Evolutionary conservation across 2,888 invertebrate species (phyloP), one percentile per base, ranked within the genome.

Genomic region (Coenonympha arcania): DNA sequence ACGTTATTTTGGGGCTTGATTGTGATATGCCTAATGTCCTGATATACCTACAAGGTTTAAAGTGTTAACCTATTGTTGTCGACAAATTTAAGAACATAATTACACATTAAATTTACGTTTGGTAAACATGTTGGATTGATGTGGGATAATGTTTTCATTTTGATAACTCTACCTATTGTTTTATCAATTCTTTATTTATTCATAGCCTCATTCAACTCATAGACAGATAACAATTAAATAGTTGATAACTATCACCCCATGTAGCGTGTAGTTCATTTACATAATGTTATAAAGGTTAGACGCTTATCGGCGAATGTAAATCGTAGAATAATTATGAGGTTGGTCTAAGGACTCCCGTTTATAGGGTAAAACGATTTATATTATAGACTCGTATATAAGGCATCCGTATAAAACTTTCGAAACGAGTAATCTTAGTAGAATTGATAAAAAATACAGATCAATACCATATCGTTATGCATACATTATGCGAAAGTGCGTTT

Each of bases 301-400:
- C 33, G 18, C 31, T 43, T 31, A 31, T 43, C 43, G 15, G 9
- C 22, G 31, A 15, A 31, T 43, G 43, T 43, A 43, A 43, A 43
- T 43, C 43, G 31, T 22, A 33, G 31, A 31, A 9, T 33, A 33
- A 43, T 33, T 31, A 31, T 15, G n/a, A 20, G 31, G 31, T 33
- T 43, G 31, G 31, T 43, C 15, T 43, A 33, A 33, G 33, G 31
- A 22, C 22, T n/a, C 41, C 15, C 31, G 16, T 22, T 31, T 43
- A 33, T 28, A 24, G 24, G 39, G 15, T 15, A 15, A 39, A 39
- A 6, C 39, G 39, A 15, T 39, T 24, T 39, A 22, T 24, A 15
- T 15, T 24, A 39, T 24, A 16, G 24, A 39, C 39, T 39, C 22
- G 39, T 1, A 15, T 8, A 8, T 13, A 20, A 20, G n/a, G 11